phyloP scores from a whole-genome alignment of 2,113 vertebrate genomes.

The Terrapene triunguis region DNA sequence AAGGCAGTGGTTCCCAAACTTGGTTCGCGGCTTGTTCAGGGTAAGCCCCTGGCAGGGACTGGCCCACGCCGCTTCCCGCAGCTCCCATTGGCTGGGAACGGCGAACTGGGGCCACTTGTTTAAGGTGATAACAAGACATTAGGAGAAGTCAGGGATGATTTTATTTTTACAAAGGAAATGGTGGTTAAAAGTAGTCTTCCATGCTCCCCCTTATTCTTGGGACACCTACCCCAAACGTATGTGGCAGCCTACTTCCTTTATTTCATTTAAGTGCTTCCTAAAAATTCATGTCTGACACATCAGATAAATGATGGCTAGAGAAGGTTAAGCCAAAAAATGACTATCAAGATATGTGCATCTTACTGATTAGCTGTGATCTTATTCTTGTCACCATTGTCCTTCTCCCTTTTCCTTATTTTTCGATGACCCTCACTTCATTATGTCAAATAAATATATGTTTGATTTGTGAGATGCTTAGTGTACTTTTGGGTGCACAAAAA shows the following conservation, averaged over 20 bases:
- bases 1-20: neutral
- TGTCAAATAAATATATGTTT: neutral
- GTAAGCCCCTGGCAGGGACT: too few species aligned
- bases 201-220: neutral
- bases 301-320: neutral
- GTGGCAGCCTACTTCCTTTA: neutral
- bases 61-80: too few species aligned
- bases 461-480: neutral
- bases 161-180: fast-evolving
- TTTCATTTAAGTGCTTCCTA: neutral
- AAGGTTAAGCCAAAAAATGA: neutral
- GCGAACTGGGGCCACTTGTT: neutral
- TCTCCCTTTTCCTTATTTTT: neutral
- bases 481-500: neutral
- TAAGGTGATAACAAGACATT: neutral
- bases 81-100: too few species aligned
- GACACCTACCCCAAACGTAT: neutral
- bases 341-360: neutral
- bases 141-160: neutral
- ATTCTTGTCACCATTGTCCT: neutral
- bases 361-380: neutral
- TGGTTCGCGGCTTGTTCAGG: too few species aligned
- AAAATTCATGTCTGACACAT: neutral
- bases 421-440: neutral
- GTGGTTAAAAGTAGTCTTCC: neutral